Base-by-base conservation (phyloP, 2,888 invertebrate species). In the Stegana nigrithorax region DNA sequence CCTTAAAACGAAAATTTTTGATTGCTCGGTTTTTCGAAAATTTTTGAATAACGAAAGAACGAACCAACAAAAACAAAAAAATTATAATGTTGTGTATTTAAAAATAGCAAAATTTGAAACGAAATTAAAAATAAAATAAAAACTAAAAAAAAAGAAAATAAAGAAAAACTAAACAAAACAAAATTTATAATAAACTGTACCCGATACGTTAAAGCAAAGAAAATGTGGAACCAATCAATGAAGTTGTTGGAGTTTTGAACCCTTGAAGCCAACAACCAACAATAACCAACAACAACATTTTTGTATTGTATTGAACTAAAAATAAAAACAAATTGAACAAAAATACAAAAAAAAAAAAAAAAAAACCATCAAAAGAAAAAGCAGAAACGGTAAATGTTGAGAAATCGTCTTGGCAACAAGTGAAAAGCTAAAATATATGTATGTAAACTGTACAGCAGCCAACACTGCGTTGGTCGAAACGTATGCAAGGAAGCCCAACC, bases 391-490 rank as follows among this genome's bases (percentile, higher is more conserved):
- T 27, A 1, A 53, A 29, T 25, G 17, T 14, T 19, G 19, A 23
- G 50, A 21, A 25, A 14, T 50, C 14, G 23, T 25, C 50, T 73
- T 79, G 71, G 67, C 79, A 64, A 63, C 59, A 60, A 17, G 29
- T 27, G 60, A 58, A 39, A 32, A 29, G 21, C 17, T n/a, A 21
- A 12, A 50, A 50, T 23, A 2, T 21, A 55, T 36, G 27, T 25
- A 62, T 50, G 25, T 7, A 23, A 21, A 51, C 23, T 17, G 7
- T 17, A 45, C 14, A 23, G 23, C 21, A 21, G 42, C 50, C 64
- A 69, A 63, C 71, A 64, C 58, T 67, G 73, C 73, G 80, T 80
- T 80, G 80, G 80, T 80, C 80, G 62, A 66, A 66, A 65, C 58
- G 45, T 47, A 59, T 32, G 56, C 72, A 73, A 66, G 71, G 73